Percentiles rank a stretch among this genome's conserved stretches.
phyloP scores from a whole-genome alignment of 2,113 vertebrate genomes.

The Oceanites oceanicus region DNA sequence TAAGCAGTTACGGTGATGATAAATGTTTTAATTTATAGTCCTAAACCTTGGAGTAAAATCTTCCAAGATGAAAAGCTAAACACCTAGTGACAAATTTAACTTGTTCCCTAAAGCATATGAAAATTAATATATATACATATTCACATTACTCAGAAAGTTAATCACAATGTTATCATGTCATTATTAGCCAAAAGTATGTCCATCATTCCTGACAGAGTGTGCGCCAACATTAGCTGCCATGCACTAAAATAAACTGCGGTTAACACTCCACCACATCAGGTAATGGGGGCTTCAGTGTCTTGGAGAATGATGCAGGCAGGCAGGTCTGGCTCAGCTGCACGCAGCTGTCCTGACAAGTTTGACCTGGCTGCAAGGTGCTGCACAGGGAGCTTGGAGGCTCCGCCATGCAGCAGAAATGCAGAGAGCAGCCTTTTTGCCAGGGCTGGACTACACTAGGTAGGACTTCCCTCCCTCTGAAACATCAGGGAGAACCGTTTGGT shows the following conservation, averaged over 20 bases:
- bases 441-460: background rate
- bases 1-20: background rate
- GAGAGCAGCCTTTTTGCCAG: background rate
- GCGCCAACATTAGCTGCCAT: background rate
- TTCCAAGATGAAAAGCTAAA: background rate
- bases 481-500: accelerated
- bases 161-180: background rate
- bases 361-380: no score
- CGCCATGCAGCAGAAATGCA: background rate
- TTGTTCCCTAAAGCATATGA: background rate
- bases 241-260: background rate
- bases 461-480: background rate
- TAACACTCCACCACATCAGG: background rate
- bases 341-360: accelerated
- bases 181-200: background rate
- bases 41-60: background rate
- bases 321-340: background rate
- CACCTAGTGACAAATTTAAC: background rate
- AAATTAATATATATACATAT: background rate
- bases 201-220: background rate
- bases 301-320: accelerated
- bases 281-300: accelerated
- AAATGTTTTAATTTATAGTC: background rate
- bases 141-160: background rate
- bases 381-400: background rate